Evolutionary conservation across 2,888 invertebrate species (phyloP).

Genomic region (Hydraecia micacea): DNA sequence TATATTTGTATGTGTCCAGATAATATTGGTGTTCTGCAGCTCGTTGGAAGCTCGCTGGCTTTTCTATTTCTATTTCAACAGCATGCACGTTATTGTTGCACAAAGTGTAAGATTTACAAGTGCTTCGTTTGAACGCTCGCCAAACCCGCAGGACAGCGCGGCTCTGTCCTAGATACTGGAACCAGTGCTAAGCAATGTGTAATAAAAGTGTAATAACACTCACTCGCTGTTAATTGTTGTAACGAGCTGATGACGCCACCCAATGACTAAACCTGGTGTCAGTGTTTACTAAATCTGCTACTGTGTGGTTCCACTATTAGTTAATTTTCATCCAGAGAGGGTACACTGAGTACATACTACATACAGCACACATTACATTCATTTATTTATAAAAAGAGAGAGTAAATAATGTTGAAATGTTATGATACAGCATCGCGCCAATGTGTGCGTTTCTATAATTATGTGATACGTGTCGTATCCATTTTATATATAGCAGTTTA

Average conservation of each 20-base stretch:
- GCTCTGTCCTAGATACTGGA: constrained; percentile 28
- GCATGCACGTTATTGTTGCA: constrained; percentile 22
- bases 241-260: constrained; percentile 27
- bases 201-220: constrained; percentile 7
- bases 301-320: background rate
- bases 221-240: constrained; percentile 29
- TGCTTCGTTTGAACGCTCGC: constrained; percentile 42
- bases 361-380: background rate
- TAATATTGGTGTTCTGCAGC: background rate
- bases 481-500: constrained; percentile 1
- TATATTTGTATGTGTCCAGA: background rate
- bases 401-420: constrained; percentile 12
- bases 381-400: constrained; percentile 27
- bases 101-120: constrained; percentile 39
- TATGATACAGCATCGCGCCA: background rate
- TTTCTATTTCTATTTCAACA: constrained; percentile 37
- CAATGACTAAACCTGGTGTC: background rate
- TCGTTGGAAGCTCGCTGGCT: constrained; percentile 1
- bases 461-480: background rate
- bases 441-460: constrained; percentile 35
- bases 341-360: background rate
- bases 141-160: constrained; percentile 15
- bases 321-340: background rate
- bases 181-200: background rate
- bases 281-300: constrained; percentile 1